Evolutionary conservation across 2,113 vertebrate species (phyloP).

Genomic region (Chlamydotis undulata): DNA sequence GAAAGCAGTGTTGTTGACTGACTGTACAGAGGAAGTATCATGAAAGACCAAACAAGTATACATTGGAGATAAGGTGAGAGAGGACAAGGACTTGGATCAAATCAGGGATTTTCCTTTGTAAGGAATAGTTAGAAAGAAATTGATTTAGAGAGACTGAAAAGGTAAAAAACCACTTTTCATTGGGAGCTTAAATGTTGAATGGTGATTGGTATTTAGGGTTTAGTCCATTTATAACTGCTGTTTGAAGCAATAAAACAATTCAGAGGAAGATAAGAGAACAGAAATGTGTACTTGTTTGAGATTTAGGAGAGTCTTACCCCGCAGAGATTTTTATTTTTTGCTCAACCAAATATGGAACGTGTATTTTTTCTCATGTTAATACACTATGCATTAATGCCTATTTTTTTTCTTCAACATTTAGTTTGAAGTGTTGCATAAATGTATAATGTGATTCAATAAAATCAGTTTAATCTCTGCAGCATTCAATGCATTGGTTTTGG

Average conservation of each 20-base stretch:
- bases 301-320: neutral
- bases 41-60: neutral
- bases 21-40: neutral
- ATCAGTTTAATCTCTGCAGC: neutral
- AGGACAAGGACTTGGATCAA: neutral
- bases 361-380: neutral
- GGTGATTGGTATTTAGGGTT: neutral
- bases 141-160: neutral
- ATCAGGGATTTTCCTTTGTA: neutral
- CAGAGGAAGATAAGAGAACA: neutral
- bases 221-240: neutral
- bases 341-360: rapidly evolving
- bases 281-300: neutral
- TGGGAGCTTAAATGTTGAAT: neutral
- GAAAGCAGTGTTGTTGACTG: neutral
- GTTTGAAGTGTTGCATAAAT: neutral
- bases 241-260: neutral
- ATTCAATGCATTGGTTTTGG: neutral
- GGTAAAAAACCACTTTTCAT: neutral
- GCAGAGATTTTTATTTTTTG: neutral
- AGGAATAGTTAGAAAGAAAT: neutral
- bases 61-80: neutral
- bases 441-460: neutral
- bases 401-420: neutral
- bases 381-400: neutral